Evolutionary conservation across 2,888 invertebrate species (phyloP), one percentile per base, ranked within the genome.

Genomic region (Odiellus spinosus): DNA sequence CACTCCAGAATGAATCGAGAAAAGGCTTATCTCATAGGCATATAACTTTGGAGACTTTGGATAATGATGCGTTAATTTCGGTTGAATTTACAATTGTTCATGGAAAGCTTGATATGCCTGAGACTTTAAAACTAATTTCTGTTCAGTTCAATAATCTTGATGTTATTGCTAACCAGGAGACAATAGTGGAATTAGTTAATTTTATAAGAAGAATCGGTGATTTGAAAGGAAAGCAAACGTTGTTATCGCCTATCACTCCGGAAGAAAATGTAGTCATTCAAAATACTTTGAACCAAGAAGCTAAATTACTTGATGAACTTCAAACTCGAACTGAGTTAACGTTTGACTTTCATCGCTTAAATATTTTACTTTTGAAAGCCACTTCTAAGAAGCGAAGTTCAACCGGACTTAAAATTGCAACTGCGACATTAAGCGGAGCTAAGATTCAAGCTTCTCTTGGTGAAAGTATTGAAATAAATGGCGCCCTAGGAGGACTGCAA

Each of bases 71-170:
- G 6, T 58, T 71, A 36, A 71, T 71, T 32, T 79, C 80, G 46
- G 73, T 87, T 3, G 91, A 93, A 61, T 74, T 90, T 17, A 76
- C 80, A 36, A 72, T 86, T 41, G 78, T 87, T 0, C 73, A 67
- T 51, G 36, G 45, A 3, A 41, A 43, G 26, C 41, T 46, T 10
- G 36, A 45, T 12, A 46, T 26, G 10, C 18, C 14, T 2, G 60
- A 62, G 52, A 62, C 65, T 26, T 56, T 74, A 51, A 77, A 83
- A 57, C 77, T 87, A 42, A 83, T 86, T 0, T 85, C 83, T 59
- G 81, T 93, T 58, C 78, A 88, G 57, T 93, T 93, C 61, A 93
- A 93, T 63, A 91, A 84, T 64, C 71, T 93, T 55, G 93, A 93
- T 55, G 43, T 62, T 64, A 12, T 63, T 84, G 87, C 90, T 0